Evolutionary conservation across 2,888 invertebrate species (phyloP).

Genomic region (Amphipyra tragopoginis): DNA sequence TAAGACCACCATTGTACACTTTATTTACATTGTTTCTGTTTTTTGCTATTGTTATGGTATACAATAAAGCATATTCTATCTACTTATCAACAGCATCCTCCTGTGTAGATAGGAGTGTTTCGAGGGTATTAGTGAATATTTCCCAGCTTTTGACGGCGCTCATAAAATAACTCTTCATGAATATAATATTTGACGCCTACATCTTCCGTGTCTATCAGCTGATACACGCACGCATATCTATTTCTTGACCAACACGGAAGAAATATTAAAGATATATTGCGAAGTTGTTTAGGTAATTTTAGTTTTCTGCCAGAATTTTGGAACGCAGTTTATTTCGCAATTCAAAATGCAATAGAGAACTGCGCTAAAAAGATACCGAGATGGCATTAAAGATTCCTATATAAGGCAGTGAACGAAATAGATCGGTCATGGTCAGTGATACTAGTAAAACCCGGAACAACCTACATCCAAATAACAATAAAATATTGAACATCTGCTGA

Average conservation of each 20-base stretch:
- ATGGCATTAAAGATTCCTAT: neutral
- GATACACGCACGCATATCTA: conserved; percentile 12
- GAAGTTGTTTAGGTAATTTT: conserved; percentile 12
- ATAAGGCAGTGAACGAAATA: neutral
- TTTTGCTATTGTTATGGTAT: too few relatives aligned
- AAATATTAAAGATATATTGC: conserved; percentile 13
- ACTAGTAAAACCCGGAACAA: neutral
- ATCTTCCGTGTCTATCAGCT: conserved; percentile 4
- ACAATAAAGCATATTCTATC: too few relatives aligned
- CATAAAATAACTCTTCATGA: conserved; percentile 11
- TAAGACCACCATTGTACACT: too few relatives aligned
- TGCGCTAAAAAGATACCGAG: neutral
- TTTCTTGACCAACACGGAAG: conserved; percentile 39
- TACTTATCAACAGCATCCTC: too few relatives aligned
- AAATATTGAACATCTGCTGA: neutral
- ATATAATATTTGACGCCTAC: conserved; percentile 12
- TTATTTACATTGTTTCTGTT: too few relatives aligned
- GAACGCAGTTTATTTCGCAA: conserved; percentile 3
- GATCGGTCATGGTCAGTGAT: neutral
- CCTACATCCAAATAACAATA: neutral
- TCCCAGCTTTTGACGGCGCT: neutral
- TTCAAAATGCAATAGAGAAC: too few relatives aligned
- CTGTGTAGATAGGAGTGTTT: neutral
- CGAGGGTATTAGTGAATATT: neutral
- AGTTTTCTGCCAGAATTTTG: neutral